phyloP scores from a whole-genome alignment of 2,113 vertebrate genomes.

The Anolis carolinensis region DNA sequence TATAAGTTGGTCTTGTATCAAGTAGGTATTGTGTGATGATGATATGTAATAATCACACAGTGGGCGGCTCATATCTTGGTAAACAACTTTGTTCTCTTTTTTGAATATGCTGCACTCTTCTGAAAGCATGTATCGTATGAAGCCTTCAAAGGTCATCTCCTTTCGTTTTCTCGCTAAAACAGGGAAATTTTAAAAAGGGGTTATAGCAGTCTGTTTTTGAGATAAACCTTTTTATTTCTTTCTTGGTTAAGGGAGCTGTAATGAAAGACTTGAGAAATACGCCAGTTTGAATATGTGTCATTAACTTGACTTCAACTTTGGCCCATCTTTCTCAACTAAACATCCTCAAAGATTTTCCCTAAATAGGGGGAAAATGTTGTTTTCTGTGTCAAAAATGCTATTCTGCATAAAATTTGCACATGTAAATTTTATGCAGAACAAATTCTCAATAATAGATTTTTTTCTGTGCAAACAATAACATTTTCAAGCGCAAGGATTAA shows the following conservation, averaged over 20 bases:
- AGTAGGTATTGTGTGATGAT: conserved; percentile 90
- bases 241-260: not conserved
- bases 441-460: no score
- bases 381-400: no score
- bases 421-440: no score
- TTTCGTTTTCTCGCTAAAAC: conserved; percentile 73
- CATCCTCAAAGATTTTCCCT: no score
- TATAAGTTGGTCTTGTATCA: conserved; percentile 80
- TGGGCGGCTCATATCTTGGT: conserved; percentile 85
- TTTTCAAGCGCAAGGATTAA: no score
- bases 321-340: not conserved
- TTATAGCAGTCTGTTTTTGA: not conserved
- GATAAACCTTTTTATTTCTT: not conserved
- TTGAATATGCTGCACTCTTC: conserved; percentile 79
- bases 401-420: no score
- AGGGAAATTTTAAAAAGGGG: conserved; percentile 30
- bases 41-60: conserved; percentile 87
- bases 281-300: not conserved
- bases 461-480: no score
- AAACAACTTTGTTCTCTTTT: conserved; percentile 67
- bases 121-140: conserved; percentile 83
- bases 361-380: no score
- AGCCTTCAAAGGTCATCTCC: conserved; percentile 84
- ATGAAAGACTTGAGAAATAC: not conserved
- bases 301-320: not conserved